Conservation (phyloP, 1,140 invertebrate species). For the Aphelenchoides besseyi region DNA sequence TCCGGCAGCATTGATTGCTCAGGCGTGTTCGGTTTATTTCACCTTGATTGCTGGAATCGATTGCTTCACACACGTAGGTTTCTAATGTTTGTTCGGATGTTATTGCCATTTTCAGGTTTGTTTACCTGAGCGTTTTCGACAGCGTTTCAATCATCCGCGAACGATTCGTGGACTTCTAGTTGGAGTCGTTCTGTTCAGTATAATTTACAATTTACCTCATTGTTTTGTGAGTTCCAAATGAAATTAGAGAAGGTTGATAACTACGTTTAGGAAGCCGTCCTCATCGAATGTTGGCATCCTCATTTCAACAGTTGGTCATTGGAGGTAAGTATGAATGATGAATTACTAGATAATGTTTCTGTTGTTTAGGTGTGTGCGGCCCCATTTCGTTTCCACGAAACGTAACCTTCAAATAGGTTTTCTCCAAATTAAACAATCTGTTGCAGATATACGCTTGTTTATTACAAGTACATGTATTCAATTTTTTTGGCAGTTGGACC, state of each 20-base stretch:
- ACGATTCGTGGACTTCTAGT: constrained; percentile 27
- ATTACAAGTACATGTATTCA: constrained; percentile 61
- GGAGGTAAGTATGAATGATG: too few relatives aligned
- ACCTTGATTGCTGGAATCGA: constrained; percentile 57
- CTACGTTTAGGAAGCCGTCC: too few relatives aligned
- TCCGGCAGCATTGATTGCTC: constrained; percentile 59
- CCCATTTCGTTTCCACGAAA: constrained; percentile 49
- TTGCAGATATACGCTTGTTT: constrained; percentile 52
- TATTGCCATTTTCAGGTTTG: constrained; percentile 45
- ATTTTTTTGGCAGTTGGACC: constrained; percentile 59
- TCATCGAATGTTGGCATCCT: constrained; percentile 58
- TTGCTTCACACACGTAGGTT: constrained; percentile 59
- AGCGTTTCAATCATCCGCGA: constrained; percentile 29
- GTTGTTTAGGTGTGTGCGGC: too few relatives aligned
- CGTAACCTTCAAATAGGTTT: constrained; percentile 43
- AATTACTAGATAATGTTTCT: too few relatives aligned
- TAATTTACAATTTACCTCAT: constrained; percentile 61
- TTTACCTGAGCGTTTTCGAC: constrained; percentile 34
- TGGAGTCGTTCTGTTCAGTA: constrained; percentile 48
- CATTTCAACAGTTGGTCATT: constrained; percentile 46
- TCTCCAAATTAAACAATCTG: constrained; percentile 19
- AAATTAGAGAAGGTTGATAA: too few relatives aligned
- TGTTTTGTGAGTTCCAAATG: too few relatives aligned
- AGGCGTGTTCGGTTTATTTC: constrained; percentile 62
- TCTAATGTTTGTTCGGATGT: constrained; percentile 14